Evolutionary conservation across 2,888 invertebrate genomes (phyloP), one percentile per base, ranked within the genome.

Genomic region (Melieria crassipennis): DNA sequence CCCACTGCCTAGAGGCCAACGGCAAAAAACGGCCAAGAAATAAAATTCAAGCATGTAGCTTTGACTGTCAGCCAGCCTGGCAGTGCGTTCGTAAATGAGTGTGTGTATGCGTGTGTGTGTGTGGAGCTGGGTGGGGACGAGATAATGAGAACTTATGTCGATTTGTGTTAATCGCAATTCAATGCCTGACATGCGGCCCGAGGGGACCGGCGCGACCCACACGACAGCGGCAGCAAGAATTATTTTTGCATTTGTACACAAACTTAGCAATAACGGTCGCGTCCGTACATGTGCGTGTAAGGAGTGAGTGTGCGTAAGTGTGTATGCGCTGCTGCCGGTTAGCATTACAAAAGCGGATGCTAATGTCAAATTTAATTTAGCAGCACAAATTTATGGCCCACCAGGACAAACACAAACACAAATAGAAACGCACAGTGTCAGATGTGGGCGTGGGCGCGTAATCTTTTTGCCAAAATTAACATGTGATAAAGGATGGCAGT

Each of bases 361-460:
- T 69, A 64, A 64, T 72, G 75, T 73, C 75, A 75, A 75, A 73
- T 72, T 75, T 64, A 75, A 75, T 75, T 75, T 67, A 69, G 72
- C 73, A 69, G 67, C 58, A 71, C 46, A 63, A 71, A 75, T 75
- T 73, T 75, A 75, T 72, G 52, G 58, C 11, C 69, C 5, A 30
- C n/a, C 46, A 62, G 46, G 56, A 42, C 47, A n/a, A 16, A 6
- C 48, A 4, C 3, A 11, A 13, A 64, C 42, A 50, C 65, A 11
- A 30, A n/a, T n/a, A n/a, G n/a, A n/a, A n/a, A 42, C 6, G 5
- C 52, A 30, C 7, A n/a, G 42, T 30, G 30, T 57, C 42, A 6
- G 13, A 57, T 57, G 5, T 57, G 7, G 7, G 16, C 57, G 16
- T 16, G 9, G 4, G 42, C 57, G 16, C 16, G 10, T 52, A 11